phyloP scores from a whole-genome alignment of 2,888 invertebrate genomes.

The Cantharis lateralis region DNA sequence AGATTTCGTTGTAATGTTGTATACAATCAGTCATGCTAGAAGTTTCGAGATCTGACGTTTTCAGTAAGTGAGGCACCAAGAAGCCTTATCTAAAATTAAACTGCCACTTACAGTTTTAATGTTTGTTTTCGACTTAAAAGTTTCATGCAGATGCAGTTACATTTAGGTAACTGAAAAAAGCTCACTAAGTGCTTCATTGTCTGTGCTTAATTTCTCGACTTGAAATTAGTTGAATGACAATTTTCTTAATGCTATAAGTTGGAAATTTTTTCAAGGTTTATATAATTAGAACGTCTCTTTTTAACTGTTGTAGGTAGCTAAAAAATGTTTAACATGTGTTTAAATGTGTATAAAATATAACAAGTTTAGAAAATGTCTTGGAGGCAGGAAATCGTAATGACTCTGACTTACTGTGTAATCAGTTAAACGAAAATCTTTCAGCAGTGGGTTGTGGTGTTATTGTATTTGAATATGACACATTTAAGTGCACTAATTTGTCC shows the following conservation, averaged over 20 bases:
- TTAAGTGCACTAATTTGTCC: constrained; percentile 29
- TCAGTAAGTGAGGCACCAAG: background rate
- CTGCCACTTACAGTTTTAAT: background rate
- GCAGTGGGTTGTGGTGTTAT: constrained; percentile 1
- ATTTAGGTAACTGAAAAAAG: background rate
- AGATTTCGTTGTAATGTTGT: background rate
- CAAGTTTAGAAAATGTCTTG: constrained; percentile 12
- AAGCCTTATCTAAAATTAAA: constrained; percentile 10
- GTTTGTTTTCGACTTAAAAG: background rate
- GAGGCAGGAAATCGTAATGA: constrained; percentile 12
- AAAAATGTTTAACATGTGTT: constrained; percentile 15
- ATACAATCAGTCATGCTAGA: constrained; percentile 8
- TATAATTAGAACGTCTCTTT: background rate
- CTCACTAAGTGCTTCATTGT: background rate
- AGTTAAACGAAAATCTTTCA: background rate
- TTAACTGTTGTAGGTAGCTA: background rate
- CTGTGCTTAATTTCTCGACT: background rate
- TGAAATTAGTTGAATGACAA: background rate
- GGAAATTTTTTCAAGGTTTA: background rate
- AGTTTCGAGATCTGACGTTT: constrained; percentile 5
- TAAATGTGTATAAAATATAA: constrained; percentile 10
- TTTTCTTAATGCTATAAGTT: background rate
- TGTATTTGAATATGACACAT: constrained; percentile 3
- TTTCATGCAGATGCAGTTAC: background rate
- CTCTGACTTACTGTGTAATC: constrained; percentile 6